Conservation (phyloP, 2,113 vertebrate species). For the Calyptommatus sinebrachiatus region DNA sequence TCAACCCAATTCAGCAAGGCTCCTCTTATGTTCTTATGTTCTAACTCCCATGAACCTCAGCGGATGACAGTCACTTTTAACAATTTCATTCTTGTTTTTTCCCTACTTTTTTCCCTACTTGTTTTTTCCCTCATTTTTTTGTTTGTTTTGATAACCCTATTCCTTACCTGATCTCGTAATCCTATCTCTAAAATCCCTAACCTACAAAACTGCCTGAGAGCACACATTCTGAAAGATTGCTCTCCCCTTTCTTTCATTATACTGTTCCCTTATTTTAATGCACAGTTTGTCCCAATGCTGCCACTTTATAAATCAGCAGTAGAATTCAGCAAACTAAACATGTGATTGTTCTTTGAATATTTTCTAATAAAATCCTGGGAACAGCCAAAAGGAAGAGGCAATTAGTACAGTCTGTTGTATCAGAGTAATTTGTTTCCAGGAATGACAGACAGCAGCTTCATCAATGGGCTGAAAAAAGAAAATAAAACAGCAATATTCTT, state of each 20-base stretch:
- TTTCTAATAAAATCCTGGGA: neutral
- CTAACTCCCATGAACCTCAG: too few species aligned
- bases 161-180: too few species aligned
- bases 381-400: conserved; percentile 5
- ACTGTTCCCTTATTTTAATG: rapidly evolving
- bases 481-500: neutral
- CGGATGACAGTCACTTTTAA: too few species aligned
- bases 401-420: conserved; percentile 7
- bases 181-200: neutral
- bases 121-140: too few species aligned
- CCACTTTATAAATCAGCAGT: neutral
- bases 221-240: neutral
- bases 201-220: neutral
- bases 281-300: neutral
- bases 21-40: too few species aligned
- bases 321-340: rapidly evolving
- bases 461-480: rapidly evolving
- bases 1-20: too few species aligned
- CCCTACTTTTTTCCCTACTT: too few species aligned
- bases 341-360: neutral
- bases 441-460: neutral
- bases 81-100: too few species aligned
- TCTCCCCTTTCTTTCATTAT: rapidly evolving
- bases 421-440: conserved; percentile 2
- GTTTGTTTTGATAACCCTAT: too few species aligned